phyloP scores from a whole-genome alignment of 2,113 vertebrate species.

The Paratilapia polleni region DNA sequence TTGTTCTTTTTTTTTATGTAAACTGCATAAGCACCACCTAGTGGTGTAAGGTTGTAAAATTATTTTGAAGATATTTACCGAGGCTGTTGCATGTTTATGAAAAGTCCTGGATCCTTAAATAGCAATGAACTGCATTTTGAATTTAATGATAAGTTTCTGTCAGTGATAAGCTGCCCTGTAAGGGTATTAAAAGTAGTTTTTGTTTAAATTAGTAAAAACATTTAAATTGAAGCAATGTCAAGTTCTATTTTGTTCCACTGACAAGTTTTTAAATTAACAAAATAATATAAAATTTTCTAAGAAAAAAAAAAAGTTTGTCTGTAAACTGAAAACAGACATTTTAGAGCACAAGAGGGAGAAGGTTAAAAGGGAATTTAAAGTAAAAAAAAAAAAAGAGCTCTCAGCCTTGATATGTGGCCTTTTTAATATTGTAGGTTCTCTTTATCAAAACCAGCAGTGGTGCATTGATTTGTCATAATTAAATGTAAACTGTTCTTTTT shows the following conservation, averaged over 20 bases:
- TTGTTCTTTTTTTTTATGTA: background rate
- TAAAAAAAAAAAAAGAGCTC: background rate
- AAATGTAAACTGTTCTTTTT: background rate
- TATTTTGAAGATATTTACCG: background rate
- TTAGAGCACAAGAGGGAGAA: background rate
- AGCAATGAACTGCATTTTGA: background rate
- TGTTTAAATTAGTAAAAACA: background rate
- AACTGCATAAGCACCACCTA: conserved; percentile 21
- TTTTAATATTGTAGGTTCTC: background rate
- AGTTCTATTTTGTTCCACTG: too few species aligned
- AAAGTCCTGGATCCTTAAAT: background rate
- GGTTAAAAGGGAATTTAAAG: background rate
- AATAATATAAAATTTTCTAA: background rate
- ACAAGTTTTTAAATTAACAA: background rate
- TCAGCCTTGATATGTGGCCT: background rate
- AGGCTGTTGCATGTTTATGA: background rate
- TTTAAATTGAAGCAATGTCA: background rate
- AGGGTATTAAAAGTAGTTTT: background rate
- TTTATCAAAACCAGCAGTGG: background rate
- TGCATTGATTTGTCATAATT: background rate
- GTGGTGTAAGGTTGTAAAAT: conserved; percentile 38
- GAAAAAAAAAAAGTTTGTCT: background rate
- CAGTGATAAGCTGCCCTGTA: background rate
- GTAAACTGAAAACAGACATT: background rate
- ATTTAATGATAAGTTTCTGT: background rate